phyloP scores from a whole-genome alignment of 2,797 vertebrate genomes.

The Leuciscus waleckii region DNA sequence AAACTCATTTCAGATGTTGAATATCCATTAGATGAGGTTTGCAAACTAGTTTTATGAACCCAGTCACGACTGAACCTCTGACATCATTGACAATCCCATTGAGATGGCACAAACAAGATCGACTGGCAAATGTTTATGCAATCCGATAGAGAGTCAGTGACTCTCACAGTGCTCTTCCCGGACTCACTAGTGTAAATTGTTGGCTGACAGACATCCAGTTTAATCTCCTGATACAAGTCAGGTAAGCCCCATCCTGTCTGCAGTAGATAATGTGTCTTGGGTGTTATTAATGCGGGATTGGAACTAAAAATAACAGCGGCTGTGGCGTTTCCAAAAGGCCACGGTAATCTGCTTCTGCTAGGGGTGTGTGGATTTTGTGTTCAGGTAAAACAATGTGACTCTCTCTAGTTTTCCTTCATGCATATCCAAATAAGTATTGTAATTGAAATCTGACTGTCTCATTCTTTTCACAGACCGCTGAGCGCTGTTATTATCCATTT shows the following conservation, averaged over 20 bases:
- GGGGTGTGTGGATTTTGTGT: constrained; percentile 5
- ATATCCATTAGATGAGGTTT: not conserved
- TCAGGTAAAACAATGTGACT: not conserved
- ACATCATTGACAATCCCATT: not conserved
- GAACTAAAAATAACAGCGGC: constrained; percentile 39
- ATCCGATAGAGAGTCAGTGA: not conserved
- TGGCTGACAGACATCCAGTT: constrained; percentile 12
- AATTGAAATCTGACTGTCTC: constrained; percentile 23
- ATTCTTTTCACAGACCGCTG: constrained; percentile 12
- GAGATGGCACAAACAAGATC: not conserved
- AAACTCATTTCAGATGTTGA: not conserved
- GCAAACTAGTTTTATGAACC: not conserved
- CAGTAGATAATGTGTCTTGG: constrained; percentile 23
- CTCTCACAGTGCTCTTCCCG: not conserved
- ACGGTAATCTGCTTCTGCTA: constrained; percentile 25
- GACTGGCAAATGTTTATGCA: not conserved
- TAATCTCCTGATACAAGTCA: constrained; percentile 36
- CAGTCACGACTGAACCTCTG: not conserved
- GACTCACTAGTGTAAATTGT: constrained; percentile 1
- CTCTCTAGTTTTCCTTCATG: constrained; percentile 19
- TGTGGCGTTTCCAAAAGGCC: constrained; percentile 20
- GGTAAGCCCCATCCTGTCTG: constrained; percentile 16
- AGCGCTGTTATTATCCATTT: constrained; percentile 27
- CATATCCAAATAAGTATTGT: constrained; percentile 30
- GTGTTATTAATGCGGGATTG: constrained; percentile 34